Evolutionary conservation across 2,888 invertebrate genomes (phyloP).

Genomic region (Iphiclides podalirius): DNA sequence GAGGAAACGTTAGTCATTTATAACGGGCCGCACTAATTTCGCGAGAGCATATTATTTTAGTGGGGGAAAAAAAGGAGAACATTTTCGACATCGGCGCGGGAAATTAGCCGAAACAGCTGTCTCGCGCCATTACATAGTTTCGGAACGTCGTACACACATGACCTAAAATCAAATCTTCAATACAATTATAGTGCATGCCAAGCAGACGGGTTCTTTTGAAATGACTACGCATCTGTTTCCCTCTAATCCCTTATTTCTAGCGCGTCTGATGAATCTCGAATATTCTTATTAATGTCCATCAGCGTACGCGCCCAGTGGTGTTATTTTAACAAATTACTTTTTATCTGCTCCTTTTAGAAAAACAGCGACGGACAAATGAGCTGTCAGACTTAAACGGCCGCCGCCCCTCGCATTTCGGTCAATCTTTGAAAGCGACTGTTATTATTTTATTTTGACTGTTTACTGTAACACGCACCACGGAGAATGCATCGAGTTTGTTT

Average conservation of each 20-base stretch:
- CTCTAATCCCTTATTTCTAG: background rate
- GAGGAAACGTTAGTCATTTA: no score
- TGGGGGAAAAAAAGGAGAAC: no score
- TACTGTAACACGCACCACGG: conserved; percentile 6
- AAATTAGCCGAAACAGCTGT: no score
- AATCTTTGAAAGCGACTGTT: conserved; percentile 18
- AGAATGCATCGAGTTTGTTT: conserved; percentile 12
- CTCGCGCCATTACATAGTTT: no score
- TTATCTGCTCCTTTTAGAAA: conserved; percentile 7
- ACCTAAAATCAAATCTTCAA: no score
- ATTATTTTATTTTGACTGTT: conserved; percentile 21
- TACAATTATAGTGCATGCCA: conserved; percentile 16
- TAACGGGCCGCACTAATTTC: no score
- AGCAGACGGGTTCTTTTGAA: background rate
- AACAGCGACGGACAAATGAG: conserved; percentile 19
- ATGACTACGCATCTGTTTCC: background rate
- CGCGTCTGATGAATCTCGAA: background rate
- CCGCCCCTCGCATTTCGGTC: conserved; percentile 13
- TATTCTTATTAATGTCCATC: conserved; percentile 2
- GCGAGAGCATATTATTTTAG: no score
- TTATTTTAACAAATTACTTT: conserved; percentile 10
- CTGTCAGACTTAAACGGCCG: conserved; percentile 19
- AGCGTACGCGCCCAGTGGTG: background rate
- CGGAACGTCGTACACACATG: no score
- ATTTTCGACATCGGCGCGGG: no score